These are phyloP conservation scores for Streblospio benedicti DNA, from an alignment of 1,140 invertebrate genomes.

Conservation along the genomic window DNA sequence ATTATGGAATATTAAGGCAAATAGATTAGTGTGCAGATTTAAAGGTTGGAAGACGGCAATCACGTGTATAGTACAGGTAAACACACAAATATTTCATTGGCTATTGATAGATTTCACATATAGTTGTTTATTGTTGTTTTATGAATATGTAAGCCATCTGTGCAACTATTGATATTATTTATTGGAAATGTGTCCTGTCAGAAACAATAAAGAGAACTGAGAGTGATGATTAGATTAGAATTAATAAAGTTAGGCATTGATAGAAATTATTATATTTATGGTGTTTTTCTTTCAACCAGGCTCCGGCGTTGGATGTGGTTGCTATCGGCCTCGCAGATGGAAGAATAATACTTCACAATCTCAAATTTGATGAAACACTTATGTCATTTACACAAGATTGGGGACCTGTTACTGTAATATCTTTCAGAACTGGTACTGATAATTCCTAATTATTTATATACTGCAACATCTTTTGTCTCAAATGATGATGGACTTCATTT, in stretches of 20 bases:
- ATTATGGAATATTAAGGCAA: slow-evolving; percentile 78
- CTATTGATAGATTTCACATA: neutral
- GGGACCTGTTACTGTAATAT: slow-evolving; percentile 73
- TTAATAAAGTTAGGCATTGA: neutral
- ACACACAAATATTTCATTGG: neutral
- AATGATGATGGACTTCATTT: no score
- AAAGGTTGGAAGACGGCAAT: slow-evolving; percentile 65
- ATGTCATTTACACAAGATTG: slow-evolving; percentile 85
- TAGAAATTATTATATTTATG: slow-evolving; percentile 5
- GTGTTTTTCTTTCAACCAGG: slow-evolving; percentile 36
- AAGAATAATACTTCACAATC: slow-evolving; percentile 76
- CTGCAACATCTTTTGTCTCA: neutral
- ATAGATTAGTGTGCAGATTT: slow-evolving; percentile 72
- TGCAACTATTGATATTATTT: neutral
- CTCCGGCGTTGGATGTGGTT: slow-evolving; percentile 82
- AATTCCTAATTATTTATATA: neutral
- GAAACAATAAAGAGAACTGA: neutral
- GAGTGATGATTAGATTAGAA: neutral
- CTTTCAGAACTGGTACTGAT: slow-evolving; percentile 63
- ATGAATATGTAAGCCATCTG: neutral
- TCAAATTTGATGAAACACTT: slow-evolving; percentile 74
- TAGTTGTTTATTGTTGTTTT: neutral
- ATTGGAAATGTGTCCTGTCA: neutral
- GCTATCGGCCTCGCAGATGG: slow-evolving; percentile 77
- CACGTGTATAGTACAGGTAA: slow-evolving; percentile 59